Conservation (phyloP, 37 sponge, comb jelly and placozoan species). For the Hormiphora californensis region DNA sequence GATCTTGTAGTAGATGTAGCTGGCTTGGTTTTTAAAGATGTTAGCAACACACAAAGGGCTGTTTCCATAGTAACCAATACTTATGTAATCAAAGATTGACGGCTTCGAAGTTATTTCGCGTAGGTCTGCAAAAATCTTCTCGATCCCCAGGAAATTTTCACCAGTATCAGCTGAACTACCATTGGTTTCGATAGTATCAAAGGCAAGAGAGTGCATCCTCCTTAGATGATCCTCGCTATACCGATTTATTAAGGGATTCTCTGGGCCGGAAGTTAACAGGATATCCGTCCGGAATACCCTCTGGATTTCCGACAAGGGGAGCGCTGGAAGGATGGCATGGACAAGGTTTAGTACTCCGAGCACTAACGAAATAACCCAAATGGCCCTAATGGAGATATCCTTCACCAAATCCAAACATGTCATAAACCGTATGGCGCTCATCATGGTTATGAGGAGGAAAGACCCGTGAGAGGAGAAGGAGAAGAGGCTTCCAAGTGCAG, state of each 20-base stretch:
- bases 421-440: neutral
- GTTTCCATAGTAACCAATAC: slow-evolving; percentile 17
- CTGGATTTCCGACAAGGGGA: neutral
- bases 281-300: neutral
- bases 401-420: neutral
- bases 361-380: neutral
- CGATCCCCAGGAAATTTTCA: no score
- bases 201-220: no score
- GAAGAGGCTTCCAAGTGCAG: neutral
- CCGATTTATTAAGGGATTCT: slow-evolving; percentile 18
- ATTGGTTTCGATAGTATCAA: no score
- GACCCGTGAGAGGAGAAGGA: neutral
- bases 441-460: neutral
- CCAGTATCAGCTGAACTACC: no score
- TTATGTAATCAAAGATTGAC: neutral
- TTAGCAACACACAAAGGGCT: neutral
- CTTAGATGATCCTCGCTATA: no score
- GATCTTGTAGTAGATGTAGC: neutral
- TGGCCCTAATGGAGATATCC: neutral
- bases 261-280: neutral
- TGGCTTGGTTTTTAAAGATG: neutral
- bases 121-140: no score
- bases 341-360: neutral
- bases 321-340: neutral
- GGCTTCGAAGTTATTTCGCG: neutral